A percentile compares a stretch with the other conserved stretches of the same genome.
phyloP scores from a whole-genome alignment of 2,888 invertebrate genomes.

The Phlogophora meticulosa region DNA sequence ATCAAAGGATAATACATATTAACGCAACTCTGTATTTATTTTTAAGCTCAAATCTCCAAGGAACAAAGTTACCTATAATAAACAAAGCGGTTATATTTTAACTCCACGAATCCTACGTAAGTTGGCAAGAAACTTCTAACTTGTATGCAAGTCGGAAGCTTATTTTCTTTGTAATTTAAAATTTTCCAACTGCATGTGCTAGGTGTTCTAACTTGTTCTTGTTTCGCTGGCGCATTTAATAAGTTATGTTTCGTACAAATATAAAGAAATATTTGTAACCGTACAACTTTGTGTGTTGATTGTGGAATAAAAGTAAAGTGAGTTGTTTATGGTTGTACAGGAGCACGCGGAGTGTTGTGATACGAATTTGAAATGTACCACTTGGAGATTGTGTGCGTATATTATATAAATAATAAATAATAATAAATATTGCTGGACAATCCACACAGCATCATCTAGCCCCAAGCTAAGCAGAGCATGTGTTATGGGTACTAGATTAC shows the following conservation, averaged over 20 bases:
- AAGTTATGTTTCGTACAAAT: constrained; percentile 63
- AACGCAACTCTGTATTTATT: constrained; percentile 14
- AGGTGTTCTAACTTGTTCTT: constrained; percentile 73
- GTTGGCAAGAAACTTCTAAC: constrained; percentile 83
- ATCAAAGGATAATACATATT: constrained; percentile 7
- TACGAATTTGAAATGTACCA: constrained; percentile 34
- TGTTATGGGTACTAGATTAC: too few relatives aligned
- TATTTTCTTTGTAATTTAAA: constrained; percentile 87
- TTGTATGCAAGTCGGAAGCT: constrained; percentile 79
- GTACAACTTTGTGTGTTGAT: constrained; percentile 54
- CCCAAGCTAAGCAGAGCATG: too few relatives aligned
- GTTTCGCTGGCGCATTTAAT: constrained; percentile 66
- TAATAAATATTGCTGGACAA: too few relatives aligned
- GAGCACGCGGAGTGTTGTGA: constrained; percentile 27
- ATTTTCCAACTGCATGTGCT: constrained; percentile 80
- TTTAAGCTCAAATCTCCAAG: constrained; percentile 44
- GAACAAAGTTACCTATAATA: constrained; percentile 49
- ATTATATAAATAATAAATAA: neutral
- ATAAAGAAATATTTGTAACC: constrained; percentile 57
- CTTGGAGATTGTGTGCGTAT: constrained; percentile 19
- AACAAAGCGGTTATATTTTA: constrained; percentile 76
- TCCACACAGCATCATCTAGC: too few relatives aligned
- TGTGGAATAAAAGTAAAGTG: constrained; percentile 45
- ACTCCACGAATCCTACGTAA: constrained; percentile 78
- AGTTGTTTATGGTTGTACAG: constrained; percentile 45